Conservation (phyloP, 1,140 invertebrate genomes). For the Panagrolaimus sp. region DNA sequence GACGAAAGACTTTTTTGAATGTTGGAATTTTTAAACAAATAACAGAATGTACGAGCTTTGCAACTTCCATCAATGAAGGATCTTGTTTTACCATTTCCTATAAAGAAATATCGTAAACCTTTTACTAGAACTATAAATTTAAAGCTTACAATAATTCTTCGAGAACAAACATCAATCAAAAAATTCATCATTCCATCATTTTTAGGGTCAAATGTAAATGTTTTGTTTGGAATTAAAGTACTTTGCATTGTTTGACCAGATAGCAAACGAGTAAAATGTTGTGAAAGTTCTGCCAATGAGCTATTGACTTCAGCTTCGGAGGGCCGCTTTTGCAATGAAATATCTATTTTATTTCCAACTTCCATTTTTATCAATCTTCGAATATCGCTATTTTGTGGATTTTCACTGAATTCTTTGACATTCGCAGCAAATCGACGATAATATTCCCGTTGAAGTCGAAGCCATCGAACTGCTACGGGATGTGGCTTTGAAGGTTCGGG, state of each 20-base stretch:
- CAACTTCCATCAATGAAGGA: neutral
- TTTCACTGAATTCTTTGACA: neutral
- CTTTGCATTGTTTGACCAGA: neutral
- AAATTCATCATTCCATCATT: slow-evolving; percentile 19
- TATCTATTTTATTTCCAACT: slow-evolving; percentile 1
- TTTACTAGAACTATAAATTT: neutral
- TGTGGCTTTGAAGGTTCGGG: neutral
- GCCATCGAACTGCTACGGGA: neutral
- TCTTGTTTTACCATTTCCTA: slow-evolving; percentile 10
- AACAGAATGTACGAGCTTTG: neutral
- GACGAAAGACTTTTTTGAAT: neutral
- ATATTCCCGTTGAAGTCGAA: neutral
- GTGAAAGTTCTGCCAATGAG: too few relatives aligned
- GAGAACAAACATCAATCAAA: slow-evolving; percentile 15
- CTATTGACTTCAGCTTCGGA: neutral
- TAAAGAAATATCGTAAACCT: neutral
- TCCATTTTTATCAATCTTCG: neutral
- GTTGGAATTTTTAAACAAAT: neutral
- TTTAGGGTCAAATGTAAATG: slow-evolving; percentile 1
- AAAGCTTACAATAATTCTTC: slow-evolving; percentile 6
- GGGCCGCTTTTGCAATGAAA: neutral
- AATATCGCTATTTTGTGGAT: neutral
- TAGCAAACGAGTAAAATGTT: too few relatives aligned
- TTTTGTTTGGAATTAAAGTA: neutral
- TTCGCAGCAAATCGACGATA: neutral